phyloP scores from a whole-genome alignment of 2,113 vertebrate species.

The Tor tambroides region DNA sequence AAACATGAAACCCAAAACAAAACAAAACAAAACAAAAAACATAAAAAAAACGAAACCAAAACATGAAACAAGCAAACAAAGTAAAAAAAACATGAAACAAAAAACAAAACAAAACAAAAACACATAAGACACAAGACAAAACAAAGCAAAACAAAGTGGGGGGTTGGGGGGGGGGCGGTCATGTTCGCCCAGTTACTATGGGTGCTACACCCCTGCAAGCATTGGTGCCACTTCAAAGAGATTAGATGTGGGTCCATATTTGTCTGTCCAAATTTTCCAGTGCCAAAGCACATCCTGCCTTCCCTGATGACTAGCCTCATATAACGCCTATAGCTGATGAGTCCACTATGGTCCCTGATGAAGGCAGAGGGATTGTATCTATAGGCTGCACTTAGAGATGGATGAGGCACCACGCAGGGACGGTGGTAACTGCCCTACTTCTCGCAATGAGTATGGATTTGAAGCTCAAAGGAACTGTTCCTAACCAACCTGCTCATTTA shows the following conservation, averaged over 20 bases:
- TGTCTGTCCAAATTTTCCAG: slow-evolving; percentile 19
- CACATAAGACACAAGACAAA: neutral
- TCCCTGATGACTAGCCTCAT: neutral
- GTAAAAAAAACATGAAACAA: neutral
- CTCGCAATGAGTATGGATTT: slow-evolving; percentile 30
- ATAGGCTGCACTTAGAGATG: slow-evolving; percentile 66
- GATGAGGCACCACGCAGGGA: slow-evolving; percentile 63
- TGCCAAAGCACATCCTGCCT: neutral
- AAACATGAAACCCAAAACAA: too few species aligned
- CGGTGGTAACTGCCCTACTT: slow-evolving; percentile 48
- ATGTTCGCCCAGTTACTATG: neutral
- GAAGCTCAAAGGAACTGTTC: slow-evolving; percentile 23
- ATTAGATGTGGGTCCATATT: slow-evolving; percentile 17
- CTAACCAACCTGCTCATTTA: neutral
- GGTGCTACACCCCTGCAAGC: neutral
- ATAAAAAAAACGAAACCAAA: too few species aligned
- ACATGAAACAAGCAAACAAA: neutral
- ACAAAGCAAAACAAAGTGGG: neutral
- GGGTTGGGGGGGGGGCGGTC: neutral
- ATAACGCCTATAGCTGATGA: slow-evolving; percentile 17
- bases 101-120: neutral
- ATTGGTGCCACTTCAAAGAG: slow-evolving; percentile 30
- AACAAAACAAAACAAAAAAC: too few species aligned
- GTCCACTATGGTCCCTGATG: neutral
- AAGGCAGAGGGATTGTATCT: slow-evolving; percentile 61